Base-by-base conservation (phyloP, 1,140 invertebrate genomes). In the Planococcus citri region DNA sequence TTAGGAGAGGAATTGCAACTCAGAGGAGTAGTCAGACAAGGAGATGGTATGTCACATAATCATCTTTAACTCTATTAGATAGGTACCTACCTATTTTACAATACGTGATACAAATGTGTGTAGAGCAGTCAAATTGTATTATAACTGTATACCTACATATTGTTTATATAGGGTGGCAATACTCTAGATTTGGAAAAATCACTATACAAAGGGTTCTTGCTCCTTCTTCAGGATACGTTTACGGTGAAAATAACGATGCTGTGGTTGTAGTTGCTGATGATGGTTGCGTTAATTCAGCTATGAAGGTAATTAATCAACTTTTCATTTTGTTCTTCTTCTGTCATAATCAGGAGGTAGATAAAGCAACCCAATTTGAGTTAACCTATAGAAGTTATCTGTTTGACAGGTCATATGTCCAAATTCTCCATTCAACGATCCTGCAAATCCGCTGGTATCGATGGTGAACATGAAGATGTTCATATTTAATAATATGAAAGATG, bases 401-500 rank as follows among this genome's bases (percentile, higher is more conserved):
- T 64, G 2, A 14, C 12, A 64, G 60, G 8, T 20, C 6, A 64
- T 64, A 24, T 64, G 60, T 64, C 60, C 60, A 64, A 24, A 25
- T 12, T 10, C 22, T 2, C 60, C 60, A 25, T 64, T 64, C 22
- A 64, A 64, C 20, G 60, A 64, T 24, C 60, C 60, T 4, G 60
- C 8, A 64, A 64, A 64, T 25, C 60, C 60, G 6, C 24, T 64
- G 25, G 25, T 64, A 64, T 64, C 60, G 12, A 64, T 64, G 25
- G 4, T 64, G 25, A 64, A 64, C 22, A 24, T 64, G 25, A 24
- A 64, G 20, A 64, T 64, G 60, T 64, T 64, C 60, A 27, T 25
- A 24, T 64, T 64, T 64, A 64, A 64, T 64, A 64, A 64, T 17
- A 64, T 64, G 60, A 64, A 27, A 25, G 60, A 64, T 17, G 60